Evolutionary conservation across 2,113 vertebrate species (phyloP), one percentile per base, ranked within the genome.

Genomic region (Drymodes brunneopygia): DNA sequence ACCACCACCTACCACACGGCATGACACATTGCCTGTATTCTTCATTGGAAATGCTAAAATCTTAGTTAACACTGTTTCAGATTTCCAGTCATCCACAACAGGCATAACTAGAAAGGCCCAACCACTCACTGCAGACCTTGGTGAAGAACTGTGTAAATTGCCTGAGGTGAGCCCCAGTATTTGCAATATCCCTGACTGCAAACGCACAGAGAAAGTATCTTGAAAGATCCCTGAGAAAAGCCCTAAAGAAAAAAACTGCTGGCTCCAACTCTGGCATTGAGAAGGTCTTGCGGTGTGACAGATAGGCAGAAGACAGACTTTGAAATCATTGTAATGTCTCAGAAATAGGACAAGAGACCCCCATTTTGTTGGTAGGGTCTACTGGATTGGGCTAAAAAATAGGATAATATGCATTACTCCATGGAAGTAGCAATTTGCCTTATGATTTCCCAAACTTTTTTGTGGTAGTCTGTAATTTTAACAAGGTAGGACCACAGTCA

Each of bases 401-500:
- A 73, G 42, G 28, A 38, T 28, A 72, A 75, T 28, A 25, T 11
- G 0, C 65, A 70, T 42, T 86, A 65, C 51, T 86, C 24, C 24
- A 11, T 1, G 1, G 14, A 50, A 77, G 28, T 35, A 90, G 69
- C 10, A 61, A 45, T 57, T 69, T 77, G 61, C 14, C 23, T 57
- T 33, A 42, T 17, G 58, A 31, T 65, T 53, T 83, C 15, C 38
- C 77, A 21, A 40, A 12, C 61, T 77, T 77, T 65, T 77, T 57
- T 5, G 7, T 15, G 11, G 9, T 29, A 45, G 45, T 12, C 44
- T 69, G 40, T 80, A 70, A 70, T 70, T 77, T 74, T 35, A 89
- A 23, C 4, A 45, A 9, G 0, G 0, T 3, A n/a, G 18, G 7
- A 73, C 31, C n/a, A 82, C 36, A 65, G 11, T 4, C 0, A 2